Evolutionary conservation across 2,888 invertebrate species (phyloP), one percentile per base, ranked within the genome.

Genomic region (Acleris literana): DNA sequence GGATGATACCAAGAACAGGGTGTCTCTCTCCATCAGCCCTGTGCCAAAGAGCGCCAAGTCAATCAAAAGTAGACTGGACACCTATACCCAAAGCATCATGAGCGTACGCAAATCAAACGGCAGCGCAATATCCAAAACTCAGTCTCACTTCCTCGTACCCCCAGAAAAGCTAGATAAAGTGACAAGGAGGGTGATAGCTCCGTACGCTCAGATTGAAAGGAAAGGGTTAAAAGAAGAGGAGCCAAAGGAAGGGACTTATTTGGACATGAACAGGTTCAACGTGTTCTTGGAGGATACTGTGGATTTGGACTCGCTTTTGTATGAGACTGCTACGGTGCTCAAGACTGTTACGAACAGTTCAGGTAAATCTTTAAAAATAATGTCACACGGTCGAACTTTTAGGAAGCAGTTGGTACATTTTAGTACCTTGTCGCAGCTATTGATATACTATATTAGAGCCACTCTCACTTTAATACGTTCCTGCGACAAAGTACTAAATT

Each of bases 121-220:
- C 0, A 43, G 11, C 0, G 70, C 64, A 18, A 65, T 83, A 69
- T 71, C 79, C 0, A 85, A 74, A 69, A 86, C 85, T 0, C 88
- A 87, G 9, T 92, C 92, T 0, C 91, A 92, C 61, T 92, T 91
- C 69, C 69, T 91, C 18, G 87, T 92, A 0, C 81, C 90, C 0
- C 88, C 92, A 0, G 90, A 92, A 4, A 90, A 86, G 64, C 77
- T 93, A 16, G 93, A 94, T 73, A 93, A 90, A 73, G 93, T 93
- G 0, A 94, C 94, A 0, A 83, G 93, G 60, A 82, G 94, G n/a
- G 94, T 94, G 0, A 93, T 94, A 59, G 94, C 94, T 0, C 94
- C 94, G 0, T 94, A 94, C 72, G 93, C 92, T 0, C 92, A 90
- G 68, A 92, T 92, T 57, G 89, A 90, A 71, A 73, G 92, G 43